phyloP scores from a whole-genome alignment of 2,888 invertebrate genomes.

The Hirtodrosophila histrioides region DNA sequence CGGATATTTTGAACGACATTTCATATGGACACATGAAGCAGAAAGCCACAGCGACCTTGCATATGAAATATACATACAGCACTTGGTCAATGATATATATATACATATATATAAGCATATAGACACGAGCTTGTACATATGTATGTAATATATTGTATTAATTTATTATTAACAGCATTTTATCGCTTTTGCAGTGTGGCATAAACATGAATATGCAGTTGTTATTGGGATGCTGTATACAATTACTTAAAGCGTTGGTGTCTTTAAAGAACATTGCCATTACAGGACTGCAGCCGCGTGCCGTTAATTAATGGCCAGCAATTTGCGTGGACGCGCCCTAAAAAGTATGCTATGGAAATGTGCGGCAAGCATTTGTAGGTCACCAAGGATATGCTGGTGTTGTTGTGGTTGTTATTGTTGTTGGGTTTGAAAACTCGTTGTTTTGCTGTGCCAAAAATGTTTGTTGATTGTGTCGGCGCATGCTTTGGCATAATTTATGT shows the following conservation, averaged over 20 bases:
- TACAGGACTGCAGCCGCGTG: conserved; percentile 44
- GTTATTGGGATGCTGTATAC: background rate
- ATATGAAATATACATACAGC: conserved; percentile 37
- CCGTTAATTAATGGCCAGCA: conserved; percentile 72
- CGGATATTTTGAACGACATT: conserved; percentile 1
- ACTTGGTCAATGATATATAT: conserved; percentile 9
- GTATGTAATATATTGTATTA: background rate
- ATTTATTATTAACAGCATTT: conserved; percentile 45
- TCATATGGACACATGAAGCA: conserved; percentile 12
- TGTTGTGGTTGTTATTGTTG: conserved; percentile 9
- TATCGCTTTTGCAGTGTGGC: conserved; percentile 1
- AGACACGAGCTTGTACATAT: no score
- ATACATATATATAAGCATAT: background rate
- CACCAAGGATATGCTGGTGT: conserved; percentile 37
- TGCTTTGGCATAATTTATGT: conserved; percentile 74
- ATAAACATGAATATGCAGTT: background rate
- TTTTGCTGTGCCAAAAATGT: conserved; percentile 23
- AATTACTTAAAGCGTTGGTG: conserved; percentile 34
- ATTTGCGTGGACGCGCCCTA: conserved; percentile 59
- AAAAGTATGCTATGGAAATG: conserved; percentile 58
- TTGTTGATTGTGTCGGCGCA: conserved; percentile 56
- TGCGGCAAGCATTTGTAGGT: conserved; percentile 56
- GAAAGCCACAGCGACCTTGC: conserved; percentile 23
- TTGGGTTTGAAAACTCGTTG: conserved; percentile 22
- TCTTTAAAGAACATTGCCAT: conserved; percentile 54